Evolutionary conservation across 2,888 invertebrate genomes (phyloP).

Genomic region (Muscina levida): DNA sequence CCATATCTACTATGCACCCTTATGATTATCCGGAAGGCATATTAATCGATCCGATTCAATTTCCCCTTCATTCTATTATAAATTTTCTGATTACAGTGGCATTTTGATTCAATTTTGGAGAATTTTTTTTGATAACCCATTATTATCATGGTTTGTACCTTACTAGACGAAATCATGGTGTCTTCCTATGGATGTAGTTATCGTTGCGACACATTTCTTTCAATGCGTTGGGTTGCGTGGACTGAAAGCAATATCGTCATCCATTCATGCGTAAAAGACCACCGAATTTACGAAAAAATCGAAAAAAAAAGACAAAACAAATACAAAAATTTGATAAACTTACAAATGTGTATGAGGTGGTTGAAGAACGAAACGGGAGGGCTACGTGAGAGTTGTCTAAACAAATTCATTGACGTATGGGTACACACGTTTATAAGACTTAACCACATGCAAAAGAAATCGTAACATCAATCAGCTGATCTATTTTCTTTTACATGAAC

Average conservation of each 20-base stretch:
- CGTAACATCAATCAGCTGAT: conserved; percentile 16
- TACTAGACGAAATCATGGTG: not conserved
- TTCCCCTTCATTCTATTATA: no score
- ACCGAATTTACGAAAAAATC: conserved; percentile 3
- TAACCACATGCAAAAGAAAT: not conserved
- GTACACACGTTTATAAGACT: not conserved
- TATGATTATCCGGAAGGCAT: no score
- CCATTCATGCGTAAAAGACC: conserved; percentile 44
- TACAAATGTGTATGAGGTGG: not conserved
- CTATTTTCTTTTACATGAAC: not conserved
- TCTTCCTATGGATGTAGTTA: not conserved
- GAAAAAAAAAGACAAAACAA: conserved; percentile 9
- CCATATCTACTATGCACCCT: no score
- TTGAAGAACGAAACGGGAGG: not conserved
- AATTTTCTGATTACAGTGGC: no score
- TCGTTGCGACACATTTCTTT: not conserved
- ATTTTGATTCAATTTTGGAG: no score
- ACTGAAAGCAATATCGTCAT: conserved; percentile 40
- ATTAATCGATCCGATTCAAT: no score
- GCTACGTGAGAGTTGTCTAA: not conserved
- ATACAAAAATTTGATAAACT: conserved; percentile 12
- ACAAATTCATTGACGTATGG: not conserved
- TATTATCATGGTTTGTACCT: no score
- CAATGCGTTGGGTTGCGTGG: not conserved
- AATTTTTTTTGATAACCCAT: no score